These are phyloP conservation scores for Scotopteryx bipunctaria DNA, from an alignment of 2,888 invertebrate species.

Conservation along the genomic window DNA sequence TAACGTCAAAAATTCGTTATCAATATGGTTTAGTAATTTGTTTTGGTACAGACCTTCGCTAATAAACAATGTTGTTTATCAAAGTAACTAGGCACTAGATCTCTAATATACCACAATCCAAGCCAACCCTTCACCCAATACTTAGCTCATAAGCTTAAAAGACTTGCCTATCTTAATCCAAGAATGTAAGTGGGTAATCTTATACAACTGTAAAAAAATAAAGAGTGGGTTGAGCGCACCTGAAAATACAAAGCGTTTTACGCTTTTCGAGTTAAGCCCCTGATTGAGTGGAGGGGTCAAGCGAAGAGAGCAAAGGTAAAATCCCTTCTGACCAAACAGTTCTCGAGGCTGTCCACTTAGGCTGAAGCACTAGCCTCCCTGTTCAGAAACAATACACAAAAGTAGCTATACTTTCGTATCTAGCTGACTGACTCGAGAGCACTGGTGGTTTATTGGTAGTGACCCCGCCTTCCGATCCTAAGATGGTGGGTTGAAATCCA, in stretches of 20 bases:
- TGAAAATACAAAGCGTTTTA: slow-evolving; percentile 58
- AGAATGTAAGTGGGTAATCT: not conserved
- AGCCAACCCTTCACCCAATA: not conserved
- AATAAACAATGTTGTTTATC: too few relatives aligned
- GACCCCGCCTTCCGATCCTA: too few relatives aligned
- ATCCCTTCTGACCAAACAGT: slow-evolving; percentile 79
- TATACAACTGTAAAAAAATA: slow-evolving; percentile 11
- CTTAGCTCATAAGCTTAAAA: not conserved
- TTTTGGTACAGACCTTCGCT: too few relatives aligned
- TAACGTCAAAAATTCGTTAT: too few relatives aligned
- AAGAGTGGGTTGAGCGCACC: slow-evolving; percentile 32
- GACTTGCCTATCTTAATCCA: not conserved
- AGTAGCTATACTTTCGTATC: too few relatives aligned
- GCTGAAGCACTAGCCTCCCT: slow-evolving; percentile 47
- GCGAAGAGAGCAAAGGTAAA: slow-evolving; percentile 78
- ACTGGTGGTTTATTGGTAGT: too few relatives aligned
- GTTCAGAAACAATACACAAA: slow-evolving; percentile 19
- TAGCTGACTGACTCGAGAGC: too few relatives aligned
- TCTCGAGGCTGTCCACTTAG: slow-evolving; percentile 79
- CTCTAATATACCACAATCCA: not conserved
- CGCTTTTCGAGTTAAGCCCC: slow-evolving; percentile 59
- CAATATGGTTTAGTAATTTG: too few relatives aligned
- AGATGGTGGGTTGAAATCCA: too few relatives aligned
- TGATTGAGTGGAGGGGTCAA: slow-evolving; percentile 74
- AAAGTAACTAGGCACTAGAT: too few relatives aligned